Percentiles rank a stretch among this genome's conserved stretches.
Evolutionary conservation across 2,888 invertebrate species (phyloP).

Genomic region (Thera britannica): DNA sequence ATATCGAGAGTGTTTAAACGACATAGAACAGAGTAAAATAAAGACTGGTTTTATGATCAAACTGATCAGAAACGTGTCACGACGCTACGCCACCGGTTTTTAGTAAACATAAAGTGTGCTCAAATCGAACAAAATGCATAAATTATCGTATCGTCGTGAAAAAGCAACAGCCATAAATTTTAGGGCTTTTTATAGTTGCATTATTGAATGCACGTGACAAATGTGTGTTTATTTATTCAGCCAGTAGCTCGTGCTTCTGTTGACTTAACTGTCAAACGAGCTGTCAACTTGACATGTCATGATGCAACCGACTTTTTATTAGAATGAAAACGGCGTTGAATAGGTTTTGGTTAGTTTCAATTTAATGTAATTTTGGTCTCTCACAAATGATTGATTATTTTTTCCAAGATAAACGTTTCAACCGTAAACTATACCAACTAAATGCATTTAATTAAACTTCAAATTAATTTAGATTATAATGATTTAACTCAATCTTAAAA

Average conservation of each 20-base stretch:
- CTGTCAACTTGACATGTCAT: slow-evolving; percentile 53
- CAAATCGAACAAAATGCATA: slow-evolving; percentile 34
- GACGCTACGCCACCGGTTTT: slow-evolving; percentile 3
- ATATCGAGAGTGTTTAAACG: too few species aligned
- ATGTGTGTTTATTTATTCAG: slow-evolving; percentile 37
- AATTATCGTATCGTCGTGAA: slow-evolving; percentile 38
- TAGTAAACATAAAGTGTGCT: slow-evolving; percentile 11
- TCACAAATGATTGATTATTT: slow-evolving; percentile 29
- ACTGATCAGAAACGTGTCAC: not conserved
- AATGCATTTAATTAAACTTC: slow-evolving; percentile 45
- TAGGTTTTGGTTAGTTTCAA: slow-evolving; percentile 18
- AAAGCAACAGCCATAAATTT: slow-evolving; percentile 31
- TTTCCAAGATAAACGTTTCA: not conserved
- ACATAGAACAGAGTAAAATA: not conserved
- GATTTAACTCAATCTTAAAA: slow-evolving; percentile 35
- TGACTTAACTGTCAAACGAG: slow-evolving; percentile 67
- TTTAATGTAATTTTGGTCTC: slow-evolving; percentile 20
- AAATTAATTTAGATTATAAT: slow-evolving; percentile 37
- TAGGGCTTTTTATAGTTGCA: slow-evolving; percentile 30
- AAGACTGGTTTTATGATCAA: not conserved
- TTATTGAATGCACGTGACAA: slow-evolving; percentile 39
- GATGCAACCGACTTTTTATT: slow-evolving; percentile 29
- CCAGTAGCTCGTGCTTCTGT: slow-evolving; percentile 49
- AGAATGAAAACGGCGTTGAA: slow-evolving; percentile 12
- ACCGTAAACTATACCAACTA: not conserved